phyloP scores from a whole-genome alignment of 2,797 vertebrate species.

The Tamandua tetradactyla region DNA sequence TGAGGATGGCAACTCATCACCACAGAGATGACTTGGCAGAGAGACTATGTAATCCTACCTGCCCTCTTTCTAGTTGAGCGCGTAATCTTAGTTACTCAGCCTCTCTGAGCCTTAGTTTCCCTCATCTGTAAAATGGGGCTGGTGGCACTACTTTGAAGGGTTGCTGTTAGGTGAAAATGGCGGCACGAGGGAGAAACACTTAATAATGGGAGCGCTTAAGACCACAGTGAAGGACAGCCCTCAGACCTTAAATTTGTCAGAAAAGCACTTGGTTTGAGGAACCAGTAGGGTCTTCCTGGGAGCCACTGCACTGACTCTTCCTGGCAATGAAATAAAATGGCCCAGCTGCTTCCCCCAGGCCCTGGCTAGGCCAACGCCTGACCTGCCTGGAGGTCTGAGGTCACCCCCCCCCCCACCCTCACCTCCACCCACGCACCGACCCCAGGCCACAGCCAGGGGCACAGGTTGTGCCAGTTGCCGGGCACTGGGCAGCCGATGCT shows the following conservation, averaged over 20 bases:
- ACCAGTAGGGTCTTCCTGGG: not conserved
- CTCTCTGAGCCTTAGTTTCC: not conserved
- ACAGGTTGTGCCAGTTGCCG: not conserved
- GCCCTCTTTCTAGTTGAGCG: not conserved
- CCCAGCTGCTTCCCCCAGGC: not conserved
- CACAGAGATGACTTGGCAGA: not conserved
- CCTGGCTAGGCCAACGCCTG: not conserved
- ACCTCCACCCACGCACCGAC: not conserved
- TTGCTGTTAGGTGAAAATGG: not conserved
- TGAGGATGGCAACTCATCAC: not conserved
- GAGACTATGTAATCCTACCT: not conserved
- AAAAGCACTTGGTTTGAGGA: not conserved
- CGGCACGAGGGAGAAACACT: not conserved
- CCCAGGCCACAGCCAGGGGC: slow-evolving; percentile 20
- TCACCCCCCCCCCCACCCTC: not conserved
- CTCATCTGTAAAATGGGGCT: not conserved
- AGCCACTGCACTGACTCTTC: not conserved
- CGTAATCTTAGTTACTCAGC: not conserved
- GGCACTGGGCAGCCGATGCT: slow-evolving; percentile 14
- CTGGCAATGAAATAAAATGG: not conserved
- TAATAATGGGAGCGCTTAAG: not conserved
- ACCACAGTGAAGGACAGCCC: not conserved
- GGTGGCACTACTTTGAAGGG: not conserved
- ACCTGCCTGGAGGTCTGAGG: not conserved
- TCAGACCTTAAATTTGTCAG: not conserved